A percentile compares a stretch with the other conserved stretches of the same genome.
phyloP scores from a whole-genome alignment of 2,888 invertebrate species.

The Ormyrus labotus region DNA sequence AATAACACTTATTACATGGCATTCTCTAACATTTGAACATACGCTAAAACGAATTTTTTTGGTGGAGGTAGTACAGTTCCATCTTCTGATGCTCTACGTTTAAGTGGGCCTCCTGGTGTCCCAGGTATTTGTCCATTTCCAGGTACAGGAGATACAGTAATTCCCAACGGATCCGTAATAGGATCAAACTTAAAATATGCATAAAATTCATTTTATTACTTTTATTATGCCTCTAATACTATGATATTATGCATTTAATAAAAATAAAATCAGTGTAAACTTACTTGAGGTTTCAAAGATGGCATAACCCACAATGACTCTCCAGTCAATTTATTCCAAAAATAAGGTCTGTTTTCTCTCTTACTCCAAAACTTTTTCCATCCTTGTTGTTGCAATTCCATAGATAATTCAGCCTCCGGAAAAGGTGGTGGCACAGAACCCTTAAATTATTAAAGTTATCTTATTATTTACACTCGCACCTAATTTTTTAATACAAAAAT shows the following conservation, averaged over 20 bases:
- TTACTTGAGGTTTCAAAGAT: constrained; percentile 82
- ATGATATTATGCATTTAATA: background rate
- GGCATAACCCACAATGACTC: constrained; percentile 99
- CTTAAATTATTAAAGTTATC: constrained; percentile 15
- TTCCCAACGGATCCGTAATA: constrained; percentile 93
- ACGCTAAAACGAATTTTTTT: constrained; percentile 91
- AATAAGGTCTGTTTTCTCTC: constrained; percentile 95
- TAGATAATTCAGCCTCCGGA: constrained; percentile 78
- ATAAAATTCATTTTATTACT: background rate
- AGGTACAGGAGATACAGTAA: constrained; percentile 76
- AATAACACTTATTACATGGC: constrained; percentile 3
- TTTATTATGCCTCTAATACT: no score
- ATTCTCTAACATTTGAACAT: constrained; percentile 61
- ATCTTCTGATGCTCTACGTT: constrained; percentile 89
- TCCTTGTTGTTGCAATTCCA: constrained; percentile 88
- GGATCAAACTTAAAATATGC: constrained; percentile 84
- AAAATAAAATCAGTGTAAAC: background rate
- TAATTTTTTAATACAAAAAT: background rate
- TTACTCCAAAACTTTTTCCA: constrained; percentile 99
- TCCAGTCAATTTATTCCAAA: constrained; percentile 96
- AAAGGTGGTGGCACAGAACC: constrained; percentile 65
- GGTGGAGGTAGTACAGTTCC: constrained; percentile 83
- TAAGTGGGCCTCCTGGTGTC: constrained; percentile 78
- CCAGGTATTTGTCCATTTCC: constrained; percentile 74
- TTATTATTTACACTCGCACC: background rate